Evolutionary conservation across 2,888 invertebrate species (phyloP).

Genomic region (Tetragnatha montana): DNA sequence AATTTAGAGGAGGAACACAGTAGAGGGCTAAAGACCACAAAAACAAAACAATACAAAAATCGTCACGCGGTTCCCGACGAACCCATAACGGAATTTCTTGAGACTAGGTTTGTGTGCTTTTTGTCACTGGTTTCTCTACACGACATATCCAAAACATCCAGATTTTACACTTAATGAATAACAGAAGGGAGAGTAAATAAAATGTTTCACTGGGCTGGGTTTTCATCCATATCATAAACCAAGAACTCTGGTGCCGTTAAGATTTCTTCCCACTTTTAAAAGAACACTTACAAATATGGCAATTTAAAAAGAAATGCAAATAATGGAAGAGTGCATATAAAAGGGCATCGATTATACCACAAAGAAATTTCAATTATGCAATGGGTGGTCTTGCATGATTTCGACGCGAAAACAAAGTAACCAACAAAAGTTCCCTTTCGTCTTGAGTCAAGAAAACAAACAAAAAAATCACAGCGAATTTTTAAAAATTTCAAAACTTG

Average conservation of each 20-base stretch:
- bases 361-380: conserved; percentile 36
- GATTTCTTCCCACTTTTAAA: conserved; percentile 44
- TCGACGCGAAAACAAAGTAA: conserved; percentile 4
- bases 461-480: conserved; percentile 56
- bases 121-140: conserved; percentile 49
- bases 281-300: conserved; percentile 34
- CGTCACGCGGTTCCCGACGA: conserved; percentile 54
- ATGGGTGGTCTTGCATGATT: conserved; percentile 61
- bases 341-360: conserved; percentile 45
- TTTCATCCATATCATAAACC: conserved; percentile 44
- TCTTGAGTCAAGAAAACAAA: conserved; percentile 22
- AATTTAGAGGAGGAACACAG: neutral
- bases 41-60: conserved; percentile 27
- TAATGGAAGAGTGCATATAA: conserved; percentile 46
- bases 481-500: conserved; percentile 27
- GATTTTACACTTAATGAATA: conserved; percentile 13
- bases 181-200: conserved; percentile 23
- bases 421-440: conserved; percentile 36
- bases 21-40: conserved; percentile 24
- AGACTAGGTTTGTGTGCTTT: conserved; percentile 64
- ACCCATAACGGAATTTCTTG: conserved; percentile 18
- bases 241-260: conserved; percentile 53
- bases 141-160: neutral
- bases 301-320: conserved; percentile 14
- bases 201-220: conserved; percentile 64